Conservation (phyloP, 2,113 vertebrate species). For the Crotalus helleri region DNA sequence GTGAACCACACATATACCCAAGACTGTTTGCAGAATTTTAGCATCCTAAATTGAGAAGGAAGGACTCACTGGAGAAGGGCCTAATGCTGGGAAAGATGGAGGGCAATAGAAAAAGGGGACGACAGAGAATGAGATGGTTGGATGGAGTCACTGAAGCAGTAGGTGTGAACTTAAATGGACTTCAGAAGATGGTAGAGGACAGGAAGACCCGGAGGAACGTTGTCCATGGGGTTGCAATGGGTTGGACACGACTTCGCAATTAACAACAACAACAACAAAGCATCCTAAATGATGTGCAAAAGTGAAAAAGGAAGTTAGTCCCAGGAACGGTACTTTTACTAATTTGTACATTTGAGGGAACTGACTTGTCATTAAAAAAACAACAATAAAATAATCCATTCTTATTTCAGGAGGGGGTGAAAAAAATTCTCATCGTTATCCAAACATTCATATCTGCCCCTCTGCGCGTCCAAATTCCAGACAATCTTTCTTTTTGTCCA, state of each 20-base stretch:
- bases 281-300: not conserved
- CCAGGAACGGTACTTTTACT: not conserved
- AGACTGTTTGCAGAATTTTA: not conserved
- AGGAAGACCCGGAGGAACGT: no score
- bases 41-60: not conserved
- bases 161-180: no score
- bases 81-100: no score
- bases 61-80: no score
- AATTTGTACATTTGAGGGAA: not conserved
- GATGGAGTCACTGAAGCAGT: no score
- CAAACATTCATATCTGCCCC: conserved; percentile 8
- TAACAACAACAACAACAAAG: no score
- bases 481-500: conserved; percentile 17
- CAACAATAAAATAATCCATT: not conserved
- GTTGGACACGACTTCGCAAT: no score
- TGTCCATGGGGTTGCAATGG: no score
- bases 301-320: not conserved
- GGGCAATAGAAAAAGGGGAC: no score
- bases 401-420: not conserved
- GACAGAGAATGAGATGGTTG: no score
- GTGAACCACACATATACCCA: not conserved
- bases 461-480: conserved; percentile 4
- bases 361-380: not conserved
- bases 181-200: no score
- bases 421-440: not conserved